Evolutionary conservation across 2,797 vertebrate species (phyloP).

Genomic region (Paramormyrops hopkinsi): DNA sequence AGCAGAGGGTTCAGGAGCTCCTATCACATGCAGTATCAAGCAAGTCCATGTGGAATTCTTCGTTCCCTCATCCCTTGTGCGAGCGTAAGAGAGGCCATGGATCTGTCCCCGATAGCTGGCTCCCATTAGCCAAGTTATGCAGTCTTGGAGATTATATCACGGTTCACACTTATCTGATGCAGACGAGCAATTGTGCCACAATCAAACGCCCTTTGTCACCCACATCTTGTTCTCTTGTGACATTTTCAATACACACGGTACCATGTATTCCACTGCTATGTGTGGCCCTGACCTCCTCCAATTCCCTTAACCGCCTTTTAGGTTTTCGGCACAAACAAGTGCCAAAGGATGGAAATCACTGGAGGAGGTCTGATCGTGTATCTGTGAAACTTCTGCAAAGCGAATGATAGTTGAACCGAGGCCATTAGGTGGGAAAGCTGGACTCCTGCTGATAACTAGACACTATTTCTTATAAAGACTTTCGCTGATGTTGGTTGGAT

Average conservation of each 20-base stretch:
- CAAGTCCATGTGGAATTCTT: background rate
- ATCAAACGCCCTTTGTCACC: background rate
- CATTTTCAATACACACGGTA: conserved; percentile 18
- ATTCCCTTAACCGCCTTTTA: background rate
- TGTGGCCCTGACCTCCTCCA: background rate
- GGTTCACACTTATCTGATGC: conserved; percentile 52
- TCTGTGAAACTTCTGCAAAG: conserved; percentile 50
- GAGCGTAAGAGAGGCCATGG: background rate
- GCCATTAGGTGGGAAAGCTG: conserved; percentile 59
- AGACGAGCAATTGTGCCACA: conserved; percentile 41
- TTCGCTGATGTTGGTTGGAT: background rate
- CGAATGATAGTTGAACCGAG: conserved; percentile 59
- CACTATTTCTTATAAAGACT: conserved; percentile 42
- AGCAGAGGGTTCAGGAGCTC: background rate
- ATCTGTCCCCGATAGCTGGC: conserved; percentile 20
- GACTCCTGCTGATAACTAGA: conserved; percentile 50
- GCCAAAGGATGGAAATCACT: background rate
- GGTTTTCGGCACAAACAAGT: background rate
- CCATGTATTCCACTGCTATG: conserved; percentile 19
- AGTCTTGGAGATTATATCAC: conserved; percentile 32
- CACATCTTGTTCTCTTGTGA: conserved; percentile 24
- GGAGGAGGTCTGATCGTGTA: conserved; percentile 34
- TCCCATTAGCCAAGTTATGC: conserved; percentile 36
- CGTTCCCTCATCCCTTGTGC: conserved; percentile 10
- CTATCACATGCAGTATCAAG: background rate